Base-by-base conservation (phyloP, 2,113 vertebrate genomes). In the Cinclus mexicanus region DNA sequence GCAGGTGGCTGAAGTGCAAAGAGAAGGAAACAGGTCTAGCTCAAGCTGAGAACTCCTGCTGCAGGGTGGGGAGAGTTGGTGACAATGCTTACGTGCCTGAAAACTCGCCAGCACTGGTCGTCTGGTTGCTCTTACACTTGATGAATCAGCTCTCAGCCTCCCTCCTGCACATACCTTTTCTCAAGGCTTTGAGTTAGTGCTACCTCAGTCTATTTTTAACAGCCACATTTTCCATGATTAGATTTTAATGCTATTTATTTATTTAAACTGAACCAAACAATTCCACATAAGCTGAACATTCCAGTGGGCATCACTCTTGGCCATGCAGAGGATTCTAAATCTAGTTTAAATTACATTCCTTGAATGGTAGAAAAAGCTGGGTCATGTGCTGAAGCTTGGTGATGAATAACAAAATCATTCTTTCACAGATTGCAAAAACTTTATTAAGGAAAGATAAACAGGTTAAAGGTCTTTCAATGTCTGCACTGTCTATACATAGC, bases 201-300 rank as follows among this genome's bases (percentile, higher is more conserved):
- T 90, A 94, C 95, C 92, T 96, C 92, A 18, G 52, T 87, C 92
- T 96, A 95, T 96, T 96, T 97, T 97, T 96, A 96, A 87, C 91
- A 88, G 71, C 71, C 81, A 49, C 75, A 93, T 87, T 97, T 96
- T 97, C 94, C 94, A 97, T 96, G 69, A 96, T 94, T 94, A 90
- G 92, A 84, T 75, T 93, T 96, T 95, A 94, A 89, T 95, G 86
- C 95, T 92, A 96, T 96, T 96, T 96, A 96, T 96, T 93, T 96
- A 96, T 93, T 96, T 90, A 93, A 97, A 90, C 52, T 1, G 3
- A 93, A 96, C 68, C 69, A 94, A 97, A 96, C 90, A 96, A 61
- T 63, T 46, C 88, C 13, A 33, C 75, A 60, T 83, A 90, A 82
- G 92, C 94, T 67, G 76, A 93, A 87, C 88, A 91, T 94, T 96